Percentiles rank a stretch among this genome's conserved stretches.
These are phyloP conservation scores for Ophioderma brevispina DNA, from an alignment of 35 echinoderm and acorn worm species.

Conservation along the genomic window DNA sequence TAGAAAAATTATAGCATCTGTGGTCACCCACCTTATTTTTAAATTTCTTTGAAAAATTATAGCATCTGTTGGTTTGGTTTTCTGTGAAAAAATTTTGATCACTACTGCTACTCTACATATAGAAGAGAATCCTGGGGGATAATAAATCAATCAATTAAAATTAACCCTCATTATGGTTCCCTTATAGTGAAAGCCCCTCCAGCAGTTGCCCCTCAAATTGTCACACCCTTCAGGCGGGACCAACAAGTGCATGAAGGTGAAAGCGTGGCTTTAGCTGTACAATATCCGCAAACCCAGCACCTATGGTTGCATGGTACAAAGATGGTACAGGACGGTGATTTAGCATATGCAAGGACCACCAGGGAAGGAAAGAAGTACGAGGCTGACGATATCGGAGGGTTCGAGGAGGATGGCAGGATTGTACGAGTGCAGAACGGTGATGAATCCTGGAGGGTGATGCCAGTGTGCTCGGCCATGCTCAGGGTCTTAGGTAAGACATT, in stretches of 20 bases:
- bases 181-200: slow-evolving; percentile 30
- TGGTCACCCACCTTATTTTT: no score
- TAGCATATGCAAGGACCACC: slow-evolving; percentile 72
- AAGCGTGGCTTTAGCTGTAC: slow-evolving; percentile 63
- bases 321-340: slow-evolving; percentile 71
- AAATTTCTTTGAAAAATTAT: no score
- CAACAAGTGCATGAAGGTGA: slow-evolving; percentile 73
- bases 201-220: slow-evolving; percentile 71
- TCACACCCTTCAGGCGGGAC: slow-evolving; percentile 77
- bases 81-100: no score
- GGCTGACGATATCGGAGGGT: slow-evolving; percentile 77
- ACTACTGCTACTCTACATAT: no score
- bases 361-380: slow-evolving; percentile 46
- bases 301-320: slow-evolving; percentile 83
- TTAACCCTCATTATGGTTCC: neutral
- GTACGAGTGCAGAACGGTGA: slow-evolving; percentile 81
- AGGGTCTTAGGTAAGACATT: slow-evolving; percentile 83
- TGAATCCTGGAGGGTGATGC: slow-evolving; percentile 76
- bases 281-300: slow-evolving; percentile 77
- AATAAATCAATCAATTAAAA: neutral
- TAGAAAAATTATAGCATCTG: no score
- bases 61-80: no score
- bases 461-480: slow-evolving; percentile 73
- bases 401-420: slow-evolving; percentile 85
- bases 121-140: no score